Base-by-base conservation (phyloP, 2,797 vertebrate species). In the Miichthys miiuy region DNA sequence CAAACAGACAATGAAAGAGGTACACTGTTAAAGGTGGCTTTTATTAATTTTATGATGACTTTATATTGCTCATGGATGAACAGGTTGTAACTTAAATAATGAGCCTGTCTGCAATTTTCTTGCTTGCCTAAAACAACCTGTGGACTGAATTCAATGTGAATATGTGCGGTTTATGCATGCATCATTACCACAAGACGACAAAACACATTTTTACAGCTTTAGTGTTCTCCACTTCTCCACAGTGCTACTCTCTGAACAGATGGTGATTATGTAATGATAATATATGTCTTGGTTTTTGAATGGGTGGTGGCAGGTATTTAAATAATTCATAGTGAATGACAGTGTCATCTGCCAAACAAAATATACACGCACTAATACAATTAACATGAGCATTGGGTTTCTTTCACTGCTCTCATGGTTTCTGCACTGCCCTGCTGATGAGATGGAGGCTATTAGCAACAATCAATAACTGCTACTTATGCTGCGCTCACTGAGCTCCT, bases 401-500 rank as follows among this genome's bases (percentile, higher is more conserved):
- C 20, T 65, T n/a, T 23, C 50, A 16, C 47, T 27, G 73, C 55
- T 70, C 46, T 64, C 20, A 16, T 20, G 51, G 63, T 65, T 51
- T 78, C 54, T 76, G 58, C 42, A 69, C 57, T 1, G 12, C 25
- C 11, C 30, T 76, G 70, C 71, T 65, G 52, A 82, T 62, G 70
- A 73, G 68, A 79, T 41, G 55, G 60, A 73, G 51, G 68, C 70
- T 76, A 54, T 88, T 79, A 77, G 80, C 60, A 58, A 63, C n/a
- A 55, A 86, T 88, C 90, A 67, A 87, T 88, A 73, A 5, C 55
- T 41, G 30, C 64, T 47, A 9, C 63, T 65, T 1, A 47, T 2
- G 46, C 51, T 12, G 66, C 44, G 46, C 80, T 79, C 23, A 18
- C 46, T 54, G 55, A 77, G 64, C 63, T 77, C 25, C 46, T 65